Evolutionary conservation across 2,113 vertebrate species (phyloP).

Genomic region (Propithecus coquereli): DNA sequence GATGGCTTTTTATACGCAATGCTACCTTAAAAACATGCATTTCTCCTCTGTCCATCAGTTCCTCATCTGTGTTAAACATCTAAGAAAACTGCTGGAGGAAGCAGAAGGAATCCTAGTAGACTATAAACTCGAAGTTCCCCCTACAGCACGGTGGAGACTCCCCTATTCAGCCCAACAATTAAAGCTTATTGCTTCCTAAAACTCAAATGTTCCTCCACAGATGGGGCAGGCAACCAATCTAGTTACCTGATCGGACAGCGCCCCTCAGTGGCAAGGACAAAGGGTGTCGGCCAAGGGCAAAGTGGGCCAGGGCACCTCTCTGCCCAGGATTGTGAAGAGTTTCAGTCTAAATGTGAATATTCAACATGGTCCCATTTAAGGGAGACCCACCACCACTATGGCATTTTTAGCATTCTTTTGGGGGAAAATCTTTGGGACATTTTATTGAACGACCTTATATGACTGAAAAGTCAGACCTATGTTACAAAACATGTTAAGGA

Average conservation of each 20-base stretch:
- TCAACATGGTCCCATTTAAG: neutral
- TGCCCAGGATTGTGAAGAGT: neutral
- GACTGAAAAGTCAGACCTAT: neutral
- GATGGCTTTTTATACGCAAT: neutral
- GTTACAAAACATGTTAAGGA: neutral
- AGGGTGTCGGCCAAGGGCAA: neutral
- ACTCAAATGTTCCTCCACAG: neutral
- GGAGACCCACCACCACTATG: neutral
- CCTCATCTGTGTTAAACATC: neutral
- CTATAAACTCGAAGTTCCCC: neutral
- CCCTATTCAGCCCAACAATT: neutral
- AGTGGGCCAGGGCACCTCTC: neutral
- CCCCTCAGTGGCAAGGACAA: rapidly evolving
- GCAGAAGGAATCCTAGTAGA: neutral
- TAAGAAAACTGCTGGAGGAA: neutral
- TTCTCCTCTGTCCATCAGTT: neutral
- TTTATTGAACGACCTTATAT: neutral
- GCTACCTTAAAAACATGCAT: neutral
- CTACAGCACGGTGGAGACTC: neutral
- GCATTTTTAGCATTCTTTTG: neutral
- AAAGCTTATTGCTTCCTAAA: neutral
- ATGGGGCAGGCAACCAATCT: neutral
- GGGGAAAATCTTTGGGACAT: neutral
- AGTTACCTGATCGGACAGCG: no score
- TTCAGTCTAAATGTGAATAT: neutral